Evolutionary conservation across 2,888 invertebrate genomes (phyloP), one percentile per base, ranked within the genome.

Genomic region (Acrocera orbiculus): DNA sequence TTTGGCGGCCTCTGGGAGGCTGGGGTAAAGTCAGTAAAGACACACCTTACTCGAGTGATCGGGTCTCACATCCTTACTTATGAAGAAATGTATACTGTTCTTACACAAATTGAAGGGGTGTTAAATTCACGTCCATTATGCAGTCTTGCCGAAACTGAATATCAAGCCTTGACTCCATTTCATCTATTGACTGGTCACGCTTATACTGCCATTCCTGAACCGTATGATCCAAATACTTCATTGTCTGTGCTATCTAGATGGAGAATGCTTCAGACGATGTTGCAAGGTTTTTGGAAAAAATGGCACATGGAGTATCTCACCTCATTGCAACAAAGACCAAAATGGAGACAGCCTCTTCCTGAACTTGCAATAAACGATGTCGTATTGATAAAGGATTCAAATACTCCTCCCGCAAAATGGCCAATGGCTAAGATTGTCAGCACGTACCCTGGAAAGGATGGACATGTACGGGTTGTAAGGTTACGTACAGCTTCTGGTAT

Each of bases 121-220:
- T 24, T 46, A 3, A 46, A 47, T 34, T 44, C 42, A 6, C 26
- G 44, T 11, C 43, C 44, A 9, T 11, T 48, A 3, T 32, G 4
- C 7, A 7, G 11, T 29, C 33, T 27, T 5, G 24, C 20, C 2
- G 29, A 30, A 14, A 24, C 14, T 27, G 37, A 39, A 27, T 25
- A 17, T 27, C 16, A 25, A n/a, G 8, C 13, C 8, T 11, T 35
- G 7, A 35, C 30, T 16, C 35, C 35, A 13, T 16, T 7, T n/a
- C 33, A 33, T 33, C 27, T 33, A 19, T 11, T 26, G 11, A 27
- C 27, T 10, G 33, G 33, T 6, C 10, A 19, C 14, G 5, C 27
- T 11, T 23, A 10, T 8, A 13, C 20, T 8, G 9, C 30, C n/a
- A 14, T 26, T 11, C 26, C 35, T 19, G 34, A 29, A n/a, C n/a